Conservation (phyloP, 2,113 vertebrate species). For the Sminthopsis crassicaudata region DNA sequence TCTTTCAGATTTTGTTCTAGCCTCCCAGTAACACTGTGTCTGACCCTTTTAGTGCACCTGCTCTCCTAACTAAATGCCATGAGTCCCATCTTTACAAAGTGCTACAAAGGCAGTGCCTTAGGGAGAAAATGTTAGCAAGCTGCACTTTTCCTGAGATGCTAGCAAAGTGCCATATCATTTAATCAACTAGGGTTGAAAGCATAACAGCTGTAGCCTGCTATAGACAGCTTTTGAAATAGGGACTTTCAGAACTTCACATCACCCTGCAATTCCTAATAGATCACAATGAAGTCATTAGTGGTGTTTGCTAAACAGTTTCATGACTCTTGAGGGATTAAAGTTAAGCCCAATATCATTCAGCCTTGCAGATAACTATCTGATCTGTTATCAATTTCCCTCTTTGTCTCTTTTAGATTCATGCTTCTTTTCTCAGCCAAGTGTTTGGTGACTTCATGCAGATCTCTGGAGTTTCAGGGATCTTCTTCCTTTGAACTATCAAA, state of each 20-base stretch:
- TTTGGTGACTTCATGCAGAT: not conserved
- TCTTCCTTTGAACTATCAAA: not conserved
- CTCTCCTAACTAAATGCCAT: constrained; percentile 13
- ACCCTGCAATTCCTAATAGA: not conserved
- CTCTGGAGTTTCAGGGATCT: not conserved
- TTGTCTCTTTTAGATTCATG: not conserved
- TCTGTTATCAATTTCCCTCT: not conserved
- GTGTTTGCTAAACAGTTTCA: not conserved
- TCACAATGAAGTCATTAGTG: not conserved
- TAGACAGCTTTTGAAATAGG: not conserved
- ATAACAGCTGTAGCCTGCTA: not conserved
- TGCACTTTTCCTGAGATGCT: not conserved
- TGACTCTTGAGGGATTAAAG: not conserved
- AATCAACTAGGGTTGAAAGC: constrained; percentile 9
- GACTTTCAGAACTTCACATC: not conserved
- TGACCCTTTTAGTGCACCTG: not conserved
- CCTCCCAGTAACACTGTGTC: not conserved
- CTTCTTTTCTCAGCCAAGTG: not conserved
- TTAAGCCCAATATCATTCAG: not conserved
- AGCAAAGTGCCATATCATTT: not conserved
- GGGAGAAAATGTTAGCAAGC: not conserved
- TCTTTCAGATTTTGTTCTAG: not conserved
- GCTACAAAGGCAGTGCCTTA: not conserved
- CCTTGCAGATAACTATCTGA: not conserved
- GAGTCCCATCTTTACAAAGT: constrained; percentile 24